Base-by-base conservation (phyloP, 2,797 vertebrate species). In the Ambastaia sidthimunki region DNA sequence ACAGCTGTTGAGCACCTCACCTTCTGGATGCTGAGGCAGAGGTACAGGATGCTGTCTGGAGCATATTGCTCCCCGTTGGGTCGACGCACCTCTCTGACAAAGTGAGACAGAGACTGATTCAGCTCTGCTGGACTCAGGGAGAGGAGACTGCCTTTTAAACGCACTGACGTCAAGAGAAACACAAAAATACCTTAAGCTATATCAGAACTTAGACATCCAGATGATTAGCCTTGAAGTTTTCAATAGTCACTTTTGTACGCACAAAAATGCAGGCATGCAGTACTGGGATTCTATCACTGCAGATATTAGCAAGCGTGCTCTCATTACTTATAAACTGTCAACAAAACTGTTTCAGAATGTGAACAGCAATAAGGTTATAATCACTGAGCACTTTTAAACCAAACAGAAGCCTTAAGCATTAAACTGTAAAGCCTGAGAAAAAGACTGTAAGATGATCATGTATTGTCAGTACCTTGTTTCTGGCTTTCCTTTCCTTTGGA, bases 11-110 rank as follows among this genome's bases (percentile, higher is more conserved):
- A 23, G 28, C 23, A 19, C 94, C 96, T 85, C 79, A 99, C 98
- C 96, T 98, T 96, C 89, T 99, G 98, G 89, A 99, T 98, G 71
- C 97, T 96, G 89, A 99, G 94, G 90, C 97, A 99, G 88, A 99
- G 95, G 93, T 99, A 99, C 91, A 98, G 96, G 87, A 98, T 93
- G 92, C 98, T 99, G 92, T 99, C 98, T 47, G 97, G 95, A 86
- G 96, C 94, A 88, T 99, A 99, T 86, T 89, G 93, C 81, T 98
- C 96, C 76, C 97, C 97, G 41, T 93, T 95, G 78, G 98, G 96
- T 73, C 97, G 91, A 83, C 96, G 95, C 76, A 96, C 95, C 90
- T 98, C 98, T 88, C 92, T 93, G 83, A 98, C 94, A 85, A 99
- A 99, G 85, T 87, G 92, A 52, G 95, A 93, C 86, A 99, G 88